A percentile compares a stretch with the other conserved stretches of the same genome.
Conservation (phyloP, 1,140 invertebrate species). For the Archegozetes longisetosus region DNA sequence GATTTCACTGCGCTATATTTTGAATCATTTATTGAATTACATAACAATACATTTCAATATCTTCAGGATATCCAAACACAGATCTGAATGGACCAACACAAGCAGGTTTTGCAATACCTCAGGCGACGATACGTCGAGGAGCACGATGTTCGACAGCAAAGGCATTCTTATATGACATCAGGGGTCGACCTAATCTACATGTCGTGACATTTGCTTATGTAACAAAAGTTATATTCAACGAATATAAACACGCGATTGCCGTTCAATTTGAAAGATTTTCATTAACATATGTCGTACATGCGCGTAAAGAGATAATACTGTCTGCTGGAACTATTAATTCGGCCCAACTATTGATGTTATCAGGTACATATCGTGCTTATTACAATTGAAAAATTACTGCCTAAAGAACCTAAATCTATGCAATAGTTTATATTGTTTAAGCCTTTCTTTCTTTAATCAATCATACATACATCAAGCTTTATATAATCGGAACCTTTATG, state of each 20-base stretch:
- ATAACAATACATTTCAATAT: too few species aligned
- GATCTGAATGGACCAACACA: conserved; percentile 66
- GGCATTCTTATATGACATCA: conserved; percentile 66
- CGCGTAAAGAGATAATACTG: conserved; percentile 55
- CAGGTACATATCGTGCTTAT: conserved; percentile 29
- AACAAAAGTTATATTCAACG: conserved; percentile 65
- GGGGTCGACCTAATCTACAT: conserved; percentile 62
- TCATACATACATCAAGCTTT: too few species aligned
- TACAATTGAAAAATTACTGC: too few species aligned
- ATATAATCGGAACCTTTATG: too few species aligned
- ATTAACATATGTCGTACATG: conserved; percentile 42
- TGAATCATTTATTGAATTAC: too few species aligned
- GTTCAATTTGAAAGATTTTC: conserved; percentile 53
- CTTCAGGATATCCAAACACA: conserved; percentile 35
- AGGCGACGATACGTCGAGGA: conserved; percentile 62
- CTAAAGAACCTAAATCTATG: too few species aligned
- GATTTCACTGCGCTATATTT: too few species aligned
- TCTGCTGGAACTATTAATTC: conserved; percentile 62
- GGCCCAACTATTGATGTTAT: conserved; percentile 72
- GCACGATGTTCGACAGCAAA: conserved; percentile 74
- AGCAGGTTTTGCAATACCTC: conserved; percentile 30
- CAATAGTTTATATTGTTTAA: too few species aligned
- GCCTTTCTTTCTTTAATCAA: too few species aligned
- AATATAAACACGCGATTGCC: conserved; percentile 54
- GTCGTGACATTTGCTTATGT: conserved; percentile 66